A percentile compares a stretch with the other conserved stretches of the same genome.
These are phyloP conservation scores for Notothenia rossii DNA, from an alignment of 2,113 vertebrate species.

Conservation along the genomic window DNA sequence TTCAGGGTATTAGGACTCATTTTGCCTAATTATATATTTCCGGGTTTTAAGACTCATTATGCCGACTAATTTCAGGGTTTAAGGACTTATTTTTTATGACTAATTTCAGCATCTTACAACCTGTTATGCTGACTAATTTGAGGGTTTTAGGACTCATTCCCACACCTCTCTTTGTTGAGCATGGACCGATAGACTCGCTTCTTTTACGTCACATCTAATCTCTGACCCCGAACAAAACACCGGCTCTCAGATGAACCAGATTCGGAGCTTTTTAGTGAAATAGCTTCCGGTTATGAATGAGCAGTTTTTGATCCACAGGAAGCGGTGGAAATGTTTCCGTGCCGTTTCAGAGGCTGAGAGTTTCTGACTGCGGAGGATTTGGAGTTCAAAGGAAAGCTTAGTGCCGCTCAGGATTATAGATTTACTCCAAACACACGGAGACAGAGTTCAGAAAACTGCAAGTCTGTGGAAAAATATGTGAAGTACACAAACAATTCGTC, in stretches of 20 bases:
- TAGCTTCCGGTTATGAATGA: background rate
- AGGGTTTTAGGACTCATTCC: too few species aligned
- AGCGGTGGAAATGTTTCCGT: background rate
- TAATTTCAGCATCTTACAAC: too few species aligned
- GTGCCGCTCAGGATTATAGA: conserved; percentile 60
- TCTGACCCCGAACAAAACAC: background rate
- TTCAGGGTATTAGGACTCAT: too few species aligned
- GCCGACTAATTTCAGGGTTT: too few species aligned
- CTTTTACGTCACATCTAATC: background rate
- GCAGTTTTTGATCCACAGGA: too few species aligned
- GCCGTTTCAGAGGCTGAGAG: conserved; percentile 17
- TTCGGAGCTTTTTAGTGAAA: background rate
- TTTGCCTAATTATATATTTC: too few species aligned
- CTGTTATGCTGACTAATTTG: too few species aligned
- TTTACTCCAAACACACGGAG: conserved; percentile 25
- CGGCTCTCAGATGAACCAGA: background rate
- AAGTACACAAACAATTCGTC: too few species aligned
- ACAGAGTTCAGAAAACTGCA: background rate
- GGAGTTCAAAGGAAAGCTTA: conserved; percentile 68
- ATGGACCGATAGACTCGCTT: background rate
- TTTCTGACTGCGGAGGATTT: conserved; percentile 31
- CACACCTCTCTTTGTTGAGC: too few species aligned
- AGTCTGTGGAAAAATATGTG: too few species aligned
- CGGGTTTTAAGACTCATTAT: too few species aligned
- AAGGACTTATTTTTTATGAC: too few species aligned